Evolutionary conservation across 2,113 vertebrate species (phyloP).

Genomic region (Erinaceus europaeus): DNA sequence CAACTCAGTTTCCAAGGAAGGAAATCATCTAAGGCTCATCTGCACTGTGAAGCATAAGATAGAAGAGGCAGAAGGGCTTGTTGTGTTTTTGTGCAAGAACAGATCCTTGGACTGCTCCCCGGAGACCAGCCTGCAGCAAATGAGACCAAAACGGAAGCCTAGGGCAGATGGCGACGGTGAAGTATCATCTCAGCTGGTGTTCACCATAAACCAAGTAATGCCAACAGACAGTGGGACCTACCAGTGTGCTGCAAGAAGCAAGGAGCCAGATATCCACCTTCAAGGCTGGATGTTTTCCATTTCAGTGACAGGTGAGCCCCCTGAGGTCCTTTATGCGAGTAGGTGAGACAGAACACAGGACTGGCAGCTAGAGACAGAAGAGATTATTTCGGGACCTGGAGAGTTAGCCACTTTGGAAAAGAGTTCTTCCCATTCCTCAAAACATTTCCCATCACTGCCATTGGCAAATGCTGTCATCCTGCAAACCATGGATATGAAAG

Average conservation of each 20-base stretch:
- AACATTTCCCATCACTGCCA: not conserved
- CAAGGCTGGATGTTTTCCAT: slow-evolving; percentile 3
- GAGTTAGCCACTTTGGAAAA: not conserved
- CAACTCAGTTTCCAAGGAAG: not conserved
- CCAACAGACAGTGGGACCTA: not conserved
- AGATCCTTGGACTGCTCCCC: fast-evolving
- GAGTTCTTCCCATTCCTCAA: not conserved
- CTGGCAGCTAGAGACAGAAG: not conserved
- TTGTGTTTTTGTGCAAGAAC: slow-evolving; percentile 21
- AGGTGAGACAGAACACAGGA: not conserved
- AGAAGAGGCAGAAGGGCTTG: not conserved
- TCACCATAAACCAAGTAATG: not conserved
- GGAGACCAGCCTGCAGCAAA: slow-evolving; percentile 22
- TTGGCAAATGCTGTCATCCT: not conserved
- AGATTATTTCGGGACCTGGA: not conserved
- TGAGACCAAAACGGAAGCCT: not conserved
- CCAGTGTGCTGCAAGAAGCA: slow-evolving; percentile 23
- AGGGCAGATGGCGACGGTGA: not conserved
- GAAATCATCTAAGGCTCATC: not conserved
- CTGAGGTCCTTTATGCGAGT: not conserved
- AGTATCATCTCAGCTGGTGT: not conserved
- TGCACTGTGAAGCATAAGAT: slow-evolving; percentile 1
- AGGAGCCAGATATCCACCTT: not conserved
- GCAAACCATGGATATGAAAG: not conserved
- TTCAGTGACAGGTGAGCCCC: slow-evolving; percentile 8